Percentiles rank a stretch among this genome's conserved stretches.
Conservation (phyloP, 2,888 invertebrate species). For the Margaritifera margaritifera region DNA sequence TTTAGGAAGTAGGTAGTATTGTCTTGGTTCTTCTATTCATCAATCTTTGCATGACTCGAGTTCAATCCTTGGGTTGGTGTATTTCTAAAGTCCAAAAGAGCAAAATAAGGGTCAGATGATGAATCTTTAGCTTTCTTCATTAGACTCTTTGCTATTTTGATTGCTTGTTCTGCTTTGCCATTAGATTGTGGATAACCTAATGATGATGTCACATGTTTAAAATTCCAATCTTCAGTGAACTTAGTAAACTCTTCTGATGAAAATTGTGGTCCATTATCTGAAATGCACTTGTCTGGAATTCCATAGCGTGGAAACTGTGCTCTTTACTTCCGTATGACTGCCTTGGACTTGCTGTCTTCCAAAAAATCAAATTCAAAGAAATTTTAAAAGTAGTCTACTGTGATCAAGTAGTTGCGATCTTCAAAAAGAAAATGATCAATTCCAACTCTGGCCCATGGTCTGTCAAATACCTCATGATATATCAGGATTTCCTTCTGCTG, state of each 20-base stretch:
- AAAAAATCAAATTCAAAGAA: slow-evolving; percentile 10
- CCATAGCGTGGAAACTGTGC: slow-evolving; percentile 1
- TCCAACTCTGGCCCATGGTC: slow-evolving; percentile 12
- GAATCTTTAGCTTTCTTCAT: slow-evolving; percentile 7
- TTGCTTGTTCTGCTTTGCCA: slow-evolving; percentile 7
- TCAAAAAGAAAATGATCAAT: slow-evolving; percentile 7
- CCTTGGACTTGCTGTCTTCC: neutral
- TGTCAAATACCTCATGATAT: slow-evolving; percentile 1
- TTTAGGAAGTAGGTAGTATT: slow-evolving; percentile 5
- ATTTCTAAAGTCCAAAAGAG: slow-evolving; percentile 9
- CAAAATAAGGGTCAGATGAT: slow-evolving; percentile 4
- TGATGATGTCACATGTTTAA: slow-evolving; percentile 3
- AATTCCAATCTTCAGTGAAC: neutral
- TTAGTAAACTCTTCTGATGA: slow-evolving; percentile 4
- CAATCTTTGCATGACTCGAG: slow-evolving; percentile 7
- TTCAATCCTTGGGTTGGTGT: slow-evolving; percentile 10
- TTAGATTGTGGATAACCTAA: slow-evolving; percentile 3
- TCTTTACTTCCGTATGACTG: slow-evolving; percentile 2
- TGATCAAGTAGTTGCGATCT: slow-evolving; percentile 6
- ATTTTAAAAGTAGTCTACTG: slow-evolving; percentile 12
- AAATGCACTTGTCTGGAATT: slow-evolving; percentile 3
- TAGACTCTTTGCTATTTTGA: slow-evolving; percentile 9
- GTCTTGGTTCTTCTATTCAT: neutral
- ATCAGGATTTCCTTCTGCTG: neutral
- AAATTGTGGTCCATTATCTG: slow-evolving; percentile 11